Evolutionary conservation across 2,797 vertebrate species (phyloP), one percentile per base, ranked within the genome.

Genomic region (Fringilla coelebs): DNA sequence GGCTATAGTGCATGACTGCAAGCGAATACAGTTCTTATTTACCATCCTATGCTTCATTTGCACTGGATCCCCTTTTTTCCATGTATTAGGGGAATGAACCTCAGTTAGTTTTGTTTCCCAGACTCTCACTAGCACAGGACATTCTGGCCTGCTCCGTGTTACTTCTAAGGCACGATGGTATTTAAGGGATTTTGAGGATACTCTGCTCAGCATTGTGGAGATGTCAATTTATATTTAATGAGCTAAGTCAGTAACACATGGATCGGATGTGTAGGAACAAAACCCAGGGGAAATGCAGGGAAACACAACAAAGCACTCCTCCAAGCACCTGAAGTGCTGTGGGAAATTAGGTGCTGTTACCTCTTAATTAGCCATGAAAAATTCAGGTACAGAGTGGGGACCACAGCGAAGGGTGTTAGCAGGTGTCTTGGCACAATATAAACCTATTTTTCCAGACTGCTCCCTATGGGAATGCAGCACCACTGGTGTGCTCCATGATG

Each of bases 1-100:
- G 97, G 98, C 98, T 97, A 94, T 94, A 97, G 98, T 97, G 98
- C 98, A 98, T 98, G 98, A 98, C 98, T 97, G 97, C 95, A 94
- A 98, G 97, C 7, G 97, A 98, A 91, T 97, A 97, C 98, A 98
- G 97, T 91, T 96, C 97, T 97, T 98, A 98, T 98, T 98, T 98
- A 98, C 98, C 95, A 96, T 96, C 97, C 95, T 75, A 98, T 96
- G 98, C 97, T 98, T 98, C 98, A 98, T 98, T 98, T 98, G 95
- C 97, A 97, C 94, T 94, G 82, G 96, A 96, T 96, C 94, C 90
- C 96, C 93, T 92, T 97, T 96, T 97, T 88, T 63, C 93, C 95
- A 62, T 94, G 95, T 97, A 95, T 97, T 96, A 95, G 87, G 81
- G 79, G 94, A 95, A 77, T 48, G 87, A 97, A 82, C 78, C 88